phyloP scores from a whole-genome alignment of 2,888 invertebrate genomes.

The Orchestes rusci region DNA sequence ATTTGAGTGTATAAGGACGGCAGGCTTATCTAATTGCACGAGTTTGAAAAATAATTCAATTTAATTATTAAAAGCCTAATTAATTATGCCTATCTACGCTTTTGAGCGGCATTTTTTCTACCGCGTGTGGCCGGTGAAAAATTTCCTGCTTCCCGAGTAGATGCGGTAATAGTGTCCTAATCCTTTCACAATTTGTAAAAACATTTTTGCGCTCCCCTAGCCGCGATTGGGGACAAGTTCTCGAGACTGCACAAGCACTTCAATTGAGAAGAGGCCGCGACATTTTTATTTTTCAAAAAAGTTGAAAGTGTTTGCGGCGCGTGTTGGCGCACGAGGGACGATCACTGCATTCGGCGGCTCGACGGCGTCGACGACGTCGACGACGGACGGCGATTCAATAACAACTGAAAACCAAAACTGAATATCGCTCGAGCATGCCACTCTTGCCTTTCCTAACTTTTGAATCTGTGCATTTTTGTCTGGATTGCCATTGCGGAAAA shows the following conservation, averaged over 20 bases:
- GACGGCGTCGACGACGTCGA: slow-evolving; percentile 27
- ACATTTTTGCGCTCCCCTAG: slow-evolving; percentile 15
- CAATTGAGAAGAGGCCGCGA: background rate
- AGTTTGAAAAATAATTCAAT: slow-evolving; percentile 1
- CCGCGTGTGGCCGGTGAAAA: slow-evolving; percentile 17
- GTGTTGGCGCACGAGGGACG: slow-evolving; percentile 6
- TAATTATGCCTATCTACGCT: slow-evolving; percentile 21
- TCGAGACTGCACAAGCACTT: too few relatives aligned
- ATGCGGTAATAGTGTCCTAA: slow-evolving; percentile 1
- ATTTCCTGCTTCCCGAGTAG: slow-evolving; percentile 4
- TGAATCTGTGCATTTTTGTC: slow-evolving; percentile 16
- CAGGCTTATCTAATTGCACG: background rate
- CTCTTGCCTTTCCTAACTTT: slow-evolving; percentile 22
- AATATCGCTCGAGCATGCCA: slow-evolving; percentile 16
- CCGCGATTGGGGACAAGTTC: too few relatives aligned
- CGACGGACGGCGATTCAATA: slow-evolving; percentile 31
- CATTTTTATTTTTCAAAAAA: too few relatives aligned
- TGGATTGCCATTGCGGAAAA: slow-evolving; percentile 10
- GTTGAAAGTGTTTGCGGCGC: slow-evolving; percentile 8
- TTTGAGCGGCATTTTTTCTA: slow-evolving; percentile 11
- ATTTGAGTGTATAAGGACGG: slow-evolving; percentile 22
- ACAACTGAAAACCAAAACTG: slow-evolving; percentile 34
- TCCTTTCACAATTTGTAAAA: slow-evolving; percentile 8
- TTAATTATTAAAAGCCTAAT: slow-evolving; percentile 16
- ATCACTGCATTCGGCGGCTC: slow-evolving; percentile 25